Evolutionary conservation across 2,888 invertebrate genomes (phyloP).

Genomic region (Chrysina gloriosa): DNA sequence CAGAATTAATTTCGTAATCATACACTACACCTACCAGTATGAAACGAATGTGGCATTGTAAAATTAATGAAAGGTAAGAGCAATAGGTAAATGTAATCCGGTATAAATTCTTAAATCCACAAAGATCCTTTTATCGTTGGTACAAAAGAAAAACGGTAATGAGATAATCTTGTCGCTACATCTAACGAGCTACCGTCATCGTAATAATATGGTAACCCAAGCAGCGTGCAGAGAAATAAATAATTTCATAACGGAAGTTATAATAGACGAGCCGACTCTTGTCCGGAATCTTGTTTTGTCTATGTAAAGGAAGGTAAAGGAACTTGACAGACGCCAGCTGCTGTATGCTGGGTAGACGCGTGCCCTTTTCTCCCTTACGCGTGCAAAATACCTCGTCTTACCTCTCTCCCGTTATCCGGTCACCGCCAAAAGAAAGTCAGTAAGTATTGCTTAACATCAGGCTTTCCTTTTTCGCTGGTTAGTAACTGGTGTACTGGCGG

Average conservation of each 20-base stretch:
- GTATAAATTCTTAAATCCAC: too few species aligned
- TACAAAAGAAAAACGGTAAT: background rate
- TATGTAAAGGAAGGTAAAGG: conserved; percentile 12
- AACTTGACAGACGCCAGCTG: conserved; percentile 33
- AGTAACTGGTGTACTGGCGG: conserved; percentile 1
- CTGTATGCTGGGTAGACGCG: conserved; percentile 16
- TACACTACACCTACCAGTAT: too few species aligned
- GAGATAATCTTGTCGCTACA: background rate
- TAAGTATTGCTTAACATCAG: background rate
- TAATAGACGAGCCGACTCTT: background rate
- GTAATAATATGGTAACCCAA: background rate
- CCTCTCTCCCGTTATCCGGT: background rate
- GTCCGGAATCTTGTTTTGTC: conserved; percentile 6
- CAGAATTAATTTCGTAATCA: too few species aligned
- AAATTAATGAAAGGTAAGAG: too few species aligned
- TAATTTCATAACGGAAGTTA: conserved; percentile 1
- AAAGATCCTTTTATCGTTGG: too few species aligned
- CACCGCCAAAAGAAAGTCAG: background rate
- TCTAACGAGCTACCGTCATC: background rate
- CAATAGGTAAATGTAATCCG: too few species aligned
- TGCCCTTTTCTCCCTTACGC: conserved; percentile 28
- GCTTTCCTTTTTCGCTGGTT: background rate
- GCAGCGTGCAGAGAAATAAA: background rate
- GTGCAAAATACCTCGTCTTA: conserved; percentile 21
- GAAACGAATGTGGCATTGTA: too few species aligned